phyloP scores from a whole-genome alignment of 2,888 invertebrate species.

The Sericinus montela region DNA sequence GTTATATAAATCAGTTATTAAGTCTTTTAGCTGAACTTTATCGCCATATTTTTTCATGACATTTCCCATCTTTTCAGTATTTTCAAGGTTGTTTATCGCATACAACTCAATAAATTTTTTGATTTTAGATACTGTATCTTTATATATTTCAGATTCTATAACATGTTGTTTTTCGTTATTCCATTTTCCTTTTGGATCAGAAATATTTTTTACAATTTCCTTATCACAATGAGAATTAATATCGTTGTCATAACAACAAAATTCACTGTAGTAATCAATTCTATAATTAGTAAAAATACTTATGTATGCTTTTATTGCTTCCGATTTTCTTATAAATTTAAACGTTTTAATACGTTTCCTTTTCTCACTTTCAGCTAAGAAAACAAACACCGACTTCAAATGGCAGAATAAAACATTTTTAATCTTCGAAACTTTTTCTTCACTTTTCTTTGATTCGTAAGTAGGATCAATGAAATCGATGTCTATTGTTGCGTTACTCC shows the following conservation, averaged over 20 bases:
- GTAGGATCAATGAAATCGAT: constrained; percentile 54
- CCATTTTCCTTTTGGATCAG: background rate
- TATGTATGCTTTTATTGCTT: constrained; percentile 52
- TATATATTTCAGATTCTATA: constrained; percentile 22
- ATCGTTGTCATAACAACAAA: constrained; percentile 34
- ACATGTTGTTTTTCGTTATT: background rate
- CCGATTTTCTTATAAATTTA: constrained; percentile 43
- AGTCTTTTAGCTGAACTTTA: background rate
- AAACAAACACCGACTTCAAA: constrained; percentile 48
- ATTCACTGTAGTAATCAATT: constrained; percentile 36
- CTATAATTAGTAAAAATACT: constrained; percentile 37
- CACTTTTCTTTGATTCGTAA: constrained; percentile 26
- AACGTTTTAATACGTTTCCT: constrained; percentile 45
- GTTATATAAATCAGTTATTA: background rate
- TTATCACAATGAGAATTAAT: constrained; percentile 24
- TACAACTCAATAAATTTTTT: constrained; percentile 41
- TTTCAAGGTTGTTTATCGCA: constrained; percentile 25
- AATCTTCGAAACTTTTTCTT: constrained; percentile 2
- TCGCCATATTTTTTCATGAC: background rate
- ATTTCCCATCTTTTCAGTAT: background rate
- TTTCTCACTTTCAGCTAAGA: constrained; percentile 42
- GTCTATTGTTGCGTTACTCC: constrained; percentile 37
- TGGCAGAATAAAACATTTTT: constrained; percentile 32
- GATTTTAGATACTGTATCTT: constrained; percentile 40
- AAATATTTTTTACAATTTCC: background rate